Conservation (phyloP, 2,888 invertebrate species). For the Meghimatium bilineatum region DNA sequence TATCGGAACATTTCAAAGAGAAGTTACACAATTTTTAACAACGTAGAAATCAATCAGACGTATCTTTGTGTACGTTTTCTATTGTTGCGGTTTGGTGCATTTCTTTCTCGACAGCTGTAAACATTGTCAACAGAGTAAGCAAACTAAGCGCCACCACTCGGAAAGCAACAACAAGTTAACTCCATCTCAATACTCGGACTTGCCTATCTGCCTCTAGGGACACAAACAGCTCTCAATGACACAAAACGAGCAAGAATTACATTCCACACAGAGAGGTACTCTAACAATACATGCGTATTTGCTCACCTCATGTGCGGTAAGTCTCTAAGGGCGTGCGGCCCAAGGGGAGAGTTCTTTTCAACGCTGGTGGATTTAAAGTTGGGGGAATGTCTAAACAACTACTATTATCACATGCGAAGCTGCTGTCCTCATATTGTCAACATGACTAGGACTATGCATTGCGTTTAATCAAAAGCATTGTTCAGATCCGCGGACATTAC, state of each 20-base stretch:
- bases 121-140: not conserved
- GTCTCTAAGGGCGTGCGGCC: not conserved
- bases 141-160: not conserved
- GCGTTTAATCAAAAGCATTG: slow-evolving; percentile 12
- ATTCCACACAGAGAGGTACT: not conserved
- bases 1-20: not conserved
- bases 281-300: slow-evolving; percentile 20
- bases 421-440: slow-evolving; percentile 21
- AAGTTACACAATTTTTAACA: not conserved
- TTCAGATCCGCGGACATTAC: not conserved
- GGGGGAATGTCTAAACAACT: not conserved
- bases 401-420: not conserved
- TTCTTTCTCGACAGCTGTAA: not conserved
- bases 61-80: not conserved
- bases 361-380: not conserved
- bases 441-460: not conserved
- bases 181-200: not conserved
- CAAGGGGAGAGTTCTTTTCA: not conserved
- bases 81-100: not conserved
- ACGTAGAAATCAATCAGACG: not conserved
- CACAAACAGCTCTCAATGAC: not conserved
- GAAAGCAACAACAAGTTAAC: slow-evolving; percentile 5
- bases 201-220: not conserved
- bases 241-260: not conserved
- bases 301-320: slow-evolving; percentile 14